Conservation (phyloP, 64 coral and sea anemone species). For the Hydrozoanthus tunicans region DNA sequence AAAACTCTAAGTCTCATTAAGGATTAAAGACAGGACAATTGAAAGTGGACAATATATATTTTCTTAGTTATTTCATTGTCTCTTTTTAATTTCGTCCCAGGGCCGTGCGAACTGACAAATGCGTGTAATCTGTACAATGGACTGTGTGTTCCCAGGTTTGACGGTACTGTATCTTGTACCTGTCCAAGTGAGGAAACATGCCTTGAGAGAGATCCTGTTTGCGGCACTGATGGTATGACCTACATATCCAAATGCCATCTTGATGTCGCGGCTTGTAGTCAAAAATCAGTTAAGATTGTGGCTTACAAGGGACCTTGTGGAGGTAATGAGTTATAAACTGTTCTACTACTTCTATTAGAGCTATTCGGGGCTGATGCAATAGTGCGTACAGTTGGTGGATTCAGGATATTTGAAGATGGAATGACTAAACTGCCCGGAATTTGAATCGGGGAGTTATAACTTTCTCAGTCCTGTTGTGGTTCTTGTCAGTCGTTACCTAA, state of each 20-base stretch:
- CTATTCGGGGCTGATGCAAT: neutral
- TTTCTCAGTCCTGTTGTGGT: too few species aligned
- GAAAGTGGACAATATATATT: neutral
- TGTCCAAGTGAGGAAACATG: constrained; percentile 59
- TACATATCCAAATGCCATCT: constrained; percentile 56
- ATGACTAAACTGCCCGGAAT: too few species aligned
- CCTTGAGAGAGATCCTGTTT: constrained; percentile 52
- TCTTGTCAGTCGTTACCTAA: too few species aligned
- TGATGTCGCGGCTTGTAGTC: constrained; percentile 41
- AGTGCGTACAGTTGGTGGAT: too few species aligned
- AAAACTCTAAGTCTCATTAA: too few species aligned
- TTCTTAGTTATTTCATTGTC: neutral
- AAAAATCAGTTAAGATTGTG: neutral
- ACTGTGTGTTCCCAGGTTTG: constrained; percentile 64
- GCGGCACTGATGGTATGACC: constrained; percentile 69
- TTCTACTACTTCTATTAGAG: neutral
- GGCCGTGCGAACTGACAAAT: constrained; percentile 66
- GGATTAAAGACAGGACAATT: too few species aligned
- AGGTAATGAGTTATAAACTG: neutral
- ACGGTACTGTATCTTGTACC: constrained; percentile 71
- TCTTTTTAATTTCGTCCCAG: constrained; percentile 1
- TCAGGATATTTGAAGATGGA: too few species aligned
- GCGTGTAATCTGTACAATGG: constrained; percentile 65
- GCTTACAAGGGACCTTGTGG: constrained; percentile 56
- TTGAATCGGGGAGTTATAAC: too few species aligned